These are phyloP conservation scores for Dendrolimus houi DNA, from an alignment of 2,888 invertebrate genomes.

Conservation along the genomic window DNA sequence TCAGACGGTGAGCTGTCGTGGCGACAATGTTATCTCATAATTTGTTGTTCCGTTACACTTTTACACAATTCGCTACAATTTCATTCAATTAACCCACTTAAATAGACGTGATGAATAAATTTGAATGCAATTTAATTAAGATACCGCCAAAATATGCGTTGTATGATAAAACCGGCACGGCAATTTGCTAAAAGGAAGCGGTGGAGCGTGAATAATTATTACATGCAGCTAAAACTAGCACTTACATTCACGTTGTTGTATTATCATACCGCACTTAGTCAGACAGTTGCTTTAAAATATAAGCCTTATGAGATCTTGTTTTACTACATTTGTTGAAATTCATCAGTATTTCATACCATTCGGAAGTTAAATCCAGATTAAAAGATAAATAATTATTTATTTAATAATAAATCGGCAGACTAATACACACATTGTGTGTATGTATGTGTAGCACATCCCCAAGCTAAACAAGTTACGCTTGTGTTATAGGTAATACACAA, in stretches of 20 bases:
- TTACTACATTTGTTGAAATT: too few species aligned
- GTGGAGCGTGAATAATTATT: background rate
- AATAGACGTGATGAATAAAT: background rate
- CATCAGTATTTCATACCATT: too few species aligned
- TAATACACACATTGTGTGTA: too few species aligned
- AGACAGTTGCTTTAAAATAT: too few species aligned
- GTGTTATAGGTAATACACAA: too few species aligned
- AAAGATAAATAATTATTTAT: too few species aligned
- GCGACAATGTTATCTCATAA: background rate
- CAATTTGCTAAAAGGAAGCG: background rate
- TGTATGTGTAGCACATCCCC: too few species aligned
- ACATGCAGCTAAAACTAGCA: background rate
- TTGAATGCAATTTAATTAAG: background rate
- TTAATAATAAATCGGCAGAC: too few species aligned
- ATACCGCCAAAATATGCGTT: background rate
- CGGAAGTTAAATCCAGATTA: too few species aligned
- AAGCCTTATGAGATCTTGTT: too few species aligned
- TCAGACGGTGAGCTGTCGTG: background rate
- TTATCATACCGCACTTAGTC: too few species aligned
- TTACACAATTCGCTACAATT: slow-evolving; percentile 9
- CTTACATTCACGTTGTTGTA: background rate
- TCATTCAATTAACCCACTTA: slow-evolving; percentile 4
- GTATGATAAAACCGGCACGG: background rate
- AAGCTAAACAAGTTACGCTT: too few species aligned
- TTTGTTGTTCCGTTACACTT: slow-evolving; percentile 3